Evolutionary conservation across 2,113 vertebrate genomes (phyloP), one percentile per base, ranked within the genome.

Genomic region (Pseudois nayaur): DNA sequence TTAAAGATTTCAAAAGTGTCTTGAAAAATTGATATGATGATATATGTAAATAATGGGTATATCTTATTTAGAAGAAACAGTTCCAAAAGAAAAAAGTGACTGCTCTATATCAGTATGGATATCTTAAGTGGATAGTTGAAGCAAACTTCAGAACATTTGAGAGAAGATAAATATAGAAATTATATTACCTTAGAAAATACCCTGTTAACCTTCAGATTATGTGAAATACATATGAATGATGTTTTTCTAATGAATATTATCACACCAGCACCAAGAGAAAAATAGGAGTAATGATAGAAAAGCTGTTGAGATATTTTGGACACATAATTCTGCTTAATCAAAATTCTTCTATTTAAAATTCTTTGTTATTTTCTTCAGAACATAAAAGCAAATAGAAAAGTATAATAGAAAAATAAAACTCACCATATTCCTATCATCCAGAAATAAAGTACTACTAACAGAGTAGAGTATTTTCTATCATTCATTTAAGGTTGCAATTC

Each of bases 271-370:
- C 3, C 71, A 60, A 96, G 36, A 50, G 29, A 83, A 94, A 79
- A 91, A 52, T n/a, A 62, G 59, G 6, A 55, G 4, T n/a, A 52
- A 60, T 31, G 9, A 82, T 1, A 36, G 23, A 67, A 90, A n/a
- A 96, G 50, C 21, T 81, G 25, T 43, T 78, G 78, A 60, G 55
- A 52, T 3, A 54, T 91, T 88, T 85, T 83, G 27, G 60, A 76
- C 15, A 97, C 7, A 48, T 16, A n/a, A 89, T 45, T 89, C 27
- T 74, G 29, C 15, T 89, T 29, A 71, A 83, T 90, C 33, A 85
- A 48, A 96, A 76, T 76, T 71, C 87, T 88, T 14, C 12, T 82
- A 54, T 59, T 93, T 95, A 78, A 86, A 94, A 74, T 93, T 83
- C 16, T 43, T 96, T 92, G 40, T 12, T 64, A 76, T 31, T 93